Conservation (phyloP, 2,888 invertebrate species). For the Athalia circularis region DNA sequence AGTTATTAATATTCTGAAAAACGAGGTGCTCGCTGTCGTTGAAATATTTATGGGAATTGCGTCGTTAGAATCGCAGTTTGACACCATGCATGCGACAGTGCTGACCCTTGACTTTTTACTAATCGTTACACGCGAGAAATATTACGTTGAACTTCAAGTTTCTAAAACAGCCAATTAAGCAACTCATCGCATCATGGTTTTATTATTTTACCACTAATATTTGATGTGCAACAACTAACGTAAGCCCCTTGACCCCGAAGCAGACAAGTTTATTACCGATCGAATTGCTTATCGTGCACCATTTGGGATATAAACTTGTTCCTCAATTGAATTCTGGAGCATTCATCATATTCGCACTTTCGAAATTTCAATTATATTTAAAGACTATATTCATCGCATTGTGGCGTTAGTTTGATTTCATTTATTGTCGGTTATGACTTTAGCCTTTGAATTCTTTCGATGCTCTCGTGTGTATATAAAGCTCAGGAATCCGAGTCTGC, state of each 20-base stretch:
- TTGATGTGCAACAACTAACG: background rate
- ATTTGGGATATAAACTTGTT: too few relatives aligned
- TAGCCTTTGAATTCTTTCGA: too few relatives aligned
- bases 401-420: too few relatives aligned
- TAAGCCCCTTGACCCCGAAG: background rate
- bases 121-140: background rate
- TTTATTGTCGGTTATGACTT: too few relatives aligned
- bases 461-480: too few relatives aligned
- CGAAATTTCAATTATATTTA: background rate
- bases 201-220: background rate
- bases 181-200: background rate
- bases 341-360: constrained; percentile 32
- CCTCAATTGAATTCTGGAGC: background rate
- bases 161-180: background rate
- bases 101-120: background rate
- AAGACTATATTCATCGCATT: too few relatives aligned
- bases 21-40: background rate
- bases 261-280: background rate
- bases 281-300: constrained; percentile 10
- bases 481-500: too few relatives aligned
- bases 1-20: background rate
- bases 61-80: constrained; percentile 2
- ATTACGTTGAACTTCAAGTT: constrained; percentile 5
- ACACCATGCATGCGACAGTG: background rate
- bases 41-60: constrained; percentile 28